Base-by-base conservation (phyloP, 1,140 invertebrate genomes). In the Galleria mellonella region DNA sequence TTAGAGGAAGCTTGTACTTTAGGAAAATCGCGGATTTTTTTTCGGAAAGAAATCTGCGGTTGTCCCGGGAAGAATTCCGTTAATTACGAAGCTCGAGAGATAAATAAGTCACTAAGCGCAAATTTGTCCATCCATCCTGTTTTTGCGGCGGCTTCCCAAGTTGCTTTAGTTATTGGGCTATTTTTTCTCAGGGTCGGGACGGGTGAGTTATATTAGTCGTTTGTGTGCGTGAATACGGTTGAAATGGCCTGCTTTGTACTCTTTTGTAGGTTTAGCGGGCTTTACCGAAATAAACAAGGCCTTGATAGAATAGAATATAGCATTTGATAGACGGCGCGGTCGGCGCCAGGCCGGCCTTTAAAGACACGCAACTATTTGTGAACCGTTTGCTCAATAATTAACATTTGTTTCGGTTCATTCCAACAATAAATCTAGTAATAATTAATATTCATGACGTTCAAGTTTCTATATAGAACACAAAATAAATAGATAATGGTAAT, bases 51-150 rank as follows among this genome's bases (percentile, higher is more conserved):
- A 72, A 69, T 76, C 68, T 58, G 59, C 47, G 54, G 57, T 63
- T 50, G 58, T 65, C 41, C n/a, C 32, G 43, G 33, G 45, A 65
- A 57, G 60, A 71, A 72, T 63, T 58, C 56, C 61, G 62, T 73
- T 77, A 78, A 81, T 77, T 75, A 74, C 71, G 53, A 43, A 51
- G 50, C 51, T 58, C 44, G 51, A 54, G 54, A 67, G 71, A 75
- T 78, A 82, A 82, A 71, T 72, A 77, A 72, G 72, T 75, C 70
- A 69, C 45, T 72, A 68, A 64, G 65, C 62, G 64, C 56, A 70
- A 74, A 75, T 81, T 75, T 70, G 73, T 75, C 55, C 69, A 64
- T 77, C 69, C 51, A 59, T 71, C 51, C 48, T 63, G 71, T 73
- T 72, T 79, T 79, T 76, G 66, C 59, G 53, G 55, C 38, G 36